Conservation (phyloP, 2,888 invertebrate genomes). For the Orchesellides sinensis region DNA sequence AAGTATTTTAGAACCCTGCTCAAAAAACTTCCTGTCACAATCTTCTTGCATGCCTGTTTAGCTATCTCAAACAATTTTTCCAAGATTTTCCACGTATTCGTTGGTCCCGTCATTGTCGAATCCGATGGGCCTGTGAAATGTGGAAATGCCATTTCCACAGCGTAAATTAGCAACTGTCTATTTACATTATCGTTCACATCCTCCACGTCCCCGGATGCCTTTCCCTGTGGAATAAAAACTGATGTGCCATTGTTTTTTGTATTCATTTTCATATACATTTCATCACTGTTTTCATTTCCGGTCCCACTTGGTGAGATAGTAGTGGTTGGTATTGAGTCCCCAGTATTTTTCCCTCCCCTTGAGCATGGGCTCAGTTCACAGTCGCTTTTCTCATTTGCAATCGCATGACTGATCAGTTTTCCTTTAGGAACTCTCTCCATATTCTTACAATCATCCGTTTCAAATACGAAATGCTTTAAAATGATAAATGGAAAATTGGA, state of each 20-base stretch:
- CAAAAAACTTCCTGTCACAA: conserved; percentile 31
- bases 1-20: conserved; percentile 48
- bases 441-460: too few relatives aligned
- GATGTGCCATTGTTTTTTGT: too few relatives aligned
- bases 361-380: conserved; percentile 2
- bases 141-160: conserved; percentile 43
- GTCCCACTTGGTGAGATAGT: background rate
- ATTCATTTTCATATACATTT: too few relatives aligned
- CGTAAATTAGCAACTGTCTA: conserved; percentile 18
- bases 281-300: too few relatives aligned
- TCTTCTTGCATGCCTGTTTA: conserved; percentile 30
- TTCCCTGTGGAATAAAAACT: too few relatives aligned
- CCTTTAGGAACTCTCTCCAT: background rate
- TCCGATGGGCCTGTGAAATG: conserved; percentile 16
- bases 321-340: background rate
- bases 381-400: conserved; percentile 14
- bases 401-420: too few relatives aligned
- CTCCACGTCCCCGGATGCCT: conserved; percentile 38
- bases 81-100: conserved; percentile 37
- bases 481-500: background rate
- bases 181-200: conserved; percentile 49
- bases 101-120: conserved; percentile 4
- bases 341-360: too few relatives aligned
- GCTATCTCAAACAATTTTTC: conserved; percentile 53
- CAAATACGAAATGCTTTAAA: too few relatives aligned